Conservation (phyloP, 2,113 vertebrate genomes). For the Furnarius figulus region DNA sequence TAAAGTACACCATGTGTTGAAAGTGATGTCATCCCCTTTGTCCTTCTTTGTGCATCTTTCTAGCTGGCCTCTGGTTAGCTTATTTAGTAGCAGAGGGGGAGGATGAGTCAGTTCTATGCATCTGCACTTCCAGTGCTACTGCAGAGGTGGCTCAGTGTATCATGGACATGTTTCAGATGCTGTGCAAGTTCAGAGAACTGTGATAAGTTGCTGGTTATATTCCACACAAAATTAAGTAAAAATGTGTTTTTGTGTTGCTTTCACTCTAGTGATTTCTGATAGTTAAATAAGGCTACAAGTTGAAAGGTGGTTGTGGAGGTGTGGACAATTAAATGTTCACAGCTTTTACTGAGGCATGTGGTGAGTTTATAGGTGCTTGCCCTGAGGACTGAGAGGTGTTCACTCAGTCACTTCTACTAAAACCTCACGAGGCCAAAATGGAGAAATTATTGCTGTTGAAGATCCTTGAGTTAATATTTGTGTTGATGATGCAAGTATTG, state of each 20-base stretch:
- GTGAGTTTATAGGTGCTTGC: background rate
- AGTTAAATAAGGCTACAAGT: background rate
- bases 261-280: background rate
- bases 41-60: background rate
- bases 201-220: background rate
- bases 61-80: background rate
- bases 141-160: background rate
- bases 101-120: fast-evolving
- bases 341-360: background rate
- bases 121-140: background rate
- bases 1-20: background rate
- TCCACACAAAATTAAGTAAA: background rate
- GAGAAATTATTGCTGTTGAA: background rate
- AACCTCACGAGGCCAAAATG: background rate
- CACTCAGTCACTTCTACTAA: background rate
- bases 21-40: background rate
- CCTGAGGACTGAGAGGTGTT: background rate
- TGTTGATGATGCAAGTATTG: background rate
- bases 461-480: fast-evolving
- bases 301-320: background rate
- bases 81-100: background rate
- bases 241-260: background rate
- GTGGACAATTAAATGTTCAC: background rate
- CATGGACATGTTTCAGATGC: fast-evolving
- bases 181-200: background rate